Conservation (phyloP, 2,113 vertebrate species). For the Desmodus rotundus region DNA sequence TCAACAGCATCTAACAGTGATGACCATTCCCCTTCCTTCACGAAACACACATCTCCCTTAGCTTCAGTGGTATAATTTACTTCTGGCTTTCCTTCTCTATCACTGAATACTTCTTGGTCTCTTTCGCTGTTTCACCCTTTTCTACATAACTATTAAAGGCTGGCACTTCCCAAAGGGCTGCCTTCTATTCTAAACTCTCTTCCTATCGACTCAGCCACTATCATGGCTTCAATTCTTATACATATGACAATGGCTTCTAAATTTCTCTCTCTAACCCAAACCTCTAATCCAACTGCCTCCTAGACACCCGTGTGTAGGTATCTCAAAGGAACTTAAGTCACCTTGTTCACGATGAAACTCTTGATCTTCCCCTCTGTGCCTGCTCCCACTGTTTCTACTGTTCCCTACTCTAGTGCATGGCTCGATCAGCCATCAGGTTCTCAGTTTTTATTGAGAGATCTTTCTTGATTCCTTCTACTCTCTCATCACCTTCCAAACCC, state of each 20-base stretch:
- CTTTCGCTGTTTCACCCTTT: not conserved
- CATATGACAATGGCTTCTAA: not conserved
- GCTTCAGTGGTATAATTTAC: not conserved
- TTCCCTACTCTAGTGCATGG: not conserved
- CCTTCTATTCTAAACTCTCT: not conserved
- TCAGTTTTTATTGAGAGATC: not conserved
- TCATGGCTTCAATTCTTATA: not conserved
- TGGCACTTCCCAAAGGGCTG: not conserved
- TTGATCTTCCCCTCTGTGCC: not conserved
- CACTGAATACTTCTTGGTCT: not conserved
- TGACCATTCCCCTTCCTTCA: not conserved
- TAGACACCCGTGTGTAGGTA: not conserved
- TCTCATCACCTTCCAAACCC: not conserved
- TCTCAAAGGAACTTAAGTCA: not conserved
- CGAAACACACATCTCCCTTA: not conserved
- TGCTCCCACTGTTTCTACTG: not conserved
- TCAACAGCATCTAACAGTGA: not conserved
- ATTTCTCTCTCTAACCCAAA: not conserved
- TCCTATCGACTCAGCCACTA: not conserved
- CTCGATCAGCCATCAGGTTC: not conserved
- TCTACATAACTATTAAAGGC: not conserved
- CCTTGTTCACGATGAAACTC: not conserved
- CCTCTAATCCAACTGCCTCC: not conserved
- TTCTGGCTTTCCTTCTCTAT: not conserved
- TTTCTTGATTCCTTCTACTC: not conserved